These are phyloP conservation scores for Apoda limacodes DNA, from an alignment of 2,888 invertebrate genomes.

Conservation along the genomic window DNA sequence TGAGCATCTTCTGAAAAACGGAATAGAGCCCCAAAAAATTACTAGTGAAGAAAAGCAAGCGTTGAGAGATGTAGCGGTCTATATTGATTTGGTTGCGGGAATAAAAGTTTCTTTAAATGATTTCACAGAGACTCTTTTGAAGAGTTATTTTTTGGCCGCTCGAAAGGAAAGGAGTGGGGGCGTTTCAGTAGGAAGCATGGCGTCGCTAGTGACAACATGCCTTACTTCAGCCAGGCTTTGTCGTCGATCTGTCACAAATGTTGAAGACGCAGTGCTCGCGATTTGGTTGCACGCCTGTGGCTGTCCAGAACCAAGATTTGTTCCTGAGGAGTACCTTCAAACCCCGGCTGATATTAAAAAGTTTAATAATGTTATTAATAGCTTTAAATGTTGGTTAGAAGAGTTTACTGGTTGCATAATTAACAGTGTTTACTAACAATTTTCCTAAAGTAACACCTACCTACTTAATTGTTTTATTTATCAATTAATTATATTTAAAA, in stretches of 20 bases:
- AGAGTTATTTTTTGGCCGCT: conserved; percentile 47
- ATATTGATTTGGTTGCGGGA: conserved; percentile 43
- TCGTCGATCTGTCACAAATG: conserved; percentile 34
- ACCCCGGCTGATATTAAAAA: conserved; percentile 41
- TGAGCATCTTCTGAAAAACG: conserved; percentile 38
- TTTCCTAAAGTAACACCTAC: too few relatives aligned
- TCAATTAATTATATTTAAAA: too few relatives aligned
- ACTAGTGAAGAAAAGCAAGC: conserved; percentile 33
- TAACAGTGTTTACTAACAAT: background rate
- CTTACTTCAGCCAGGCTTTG: conserved; percentile 48
- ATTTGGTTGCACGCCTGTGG: conserved; percentile 57
- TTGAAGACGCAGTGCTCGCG: conserved; percentile 52
- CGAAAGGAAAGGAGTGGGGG: conserved; percentile 39
- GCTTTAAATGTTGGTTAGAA: conserved; percentile 49
- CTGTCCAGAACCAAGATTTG: conserved; percentile 45
- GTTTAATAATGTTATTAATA: conserved; percentile 37
- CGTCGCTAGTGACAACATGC: conserved; percentile 36
- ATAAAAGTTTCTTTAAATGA: conserved; percentile 34
- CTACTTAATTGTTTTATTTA: too few relatives aligned
- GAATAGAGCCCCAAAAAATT: conserved; percentile 26
- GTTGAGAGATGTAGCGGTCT: conserved; percentile 33
- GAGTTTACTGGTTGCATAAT: conserved; percentile 33
- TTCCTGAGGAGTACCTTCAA: conserved; percentile 50
- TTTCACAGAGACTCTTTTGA: conserved; percentile 35
- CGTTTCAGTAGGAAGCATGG: conserved; percentile 43